These are phyloP conservation scores for Eilema caniola DNA, from an alignment of 2,888 invertebrate genomes.

Conservation along the genomic window DNA sequence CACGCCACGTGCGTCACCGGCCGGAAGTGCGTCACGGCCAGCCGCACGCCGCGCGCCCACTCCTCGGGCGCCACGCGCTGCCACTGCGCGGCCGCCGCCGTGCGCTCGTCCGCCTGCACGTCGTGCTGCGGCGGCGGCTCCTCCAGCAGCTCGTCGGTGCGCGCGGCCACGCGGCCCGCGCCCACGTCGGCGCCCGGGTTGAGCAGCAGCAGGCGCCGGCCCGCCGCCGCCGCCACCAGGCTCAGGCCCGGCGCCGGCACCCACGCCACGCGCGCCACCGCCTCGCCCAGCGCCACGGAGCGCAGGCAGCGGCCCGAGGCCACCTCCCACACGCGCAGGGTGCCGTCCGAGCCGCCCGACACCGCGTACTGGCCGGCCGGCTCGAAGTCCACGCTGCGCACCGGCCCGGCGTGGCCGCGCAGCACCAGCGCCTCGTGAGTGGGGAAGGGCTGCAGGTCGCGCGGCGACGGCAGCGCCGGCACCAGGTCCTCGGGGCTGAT, in stretches of 20 bases:
- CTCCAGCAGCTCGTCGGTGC: constrained; percentile 93
- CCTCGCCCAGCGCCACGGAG: constrained; percentile 89
- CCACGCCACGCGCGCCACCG: constrained; percentile 95
- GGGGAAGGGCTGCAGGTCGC: constrained; percentile 99
- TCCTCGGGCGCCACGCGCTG: constrained; percentile 85
- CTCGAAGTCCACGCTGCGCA: constrained; percentile 93
- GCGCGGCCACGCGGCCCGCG: constrained; percentile 91
- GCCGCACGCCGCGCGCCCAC: constrained; percentile 89
- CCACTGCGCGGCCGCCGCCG: constrained; percentile 90
- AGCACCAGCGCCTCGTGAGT: constrained; percentile 93
- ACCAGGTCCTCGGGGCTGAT: constrained; percentile 97
- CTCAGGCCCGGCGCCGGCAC: constrained; percentile 93
- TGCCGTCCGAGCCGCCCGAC: constrained; percentile 96
- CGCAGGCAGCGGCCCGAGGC: constrained; percentile 96
- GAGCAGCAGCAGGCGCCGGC: constrained; percentile 91
- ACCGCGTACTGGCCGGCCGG: constrained; percentile 95
- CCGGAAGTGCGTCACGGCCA: constrained; percentile 92
- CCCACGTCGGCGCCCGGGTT: constrained; percentile 94
- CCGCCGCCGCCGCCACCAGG: constrained; percentile 89
- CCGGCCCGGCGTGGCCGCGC: constrained; percentile 94
- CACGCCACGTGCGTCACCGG: constrained; percentile 93
- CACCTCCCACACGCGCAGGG: constrained; percentile 97
- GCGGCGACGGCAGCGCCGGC: constrained; percentile 97
- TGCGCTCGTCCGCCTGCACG: constrained; percentile 87
- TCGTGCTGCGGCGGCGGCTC: constrained; percentile 90